phyloP scores from a whole-genome alignment of 2,888 invertebrate genomes.

The Protophormia terraenovae region DNA sequence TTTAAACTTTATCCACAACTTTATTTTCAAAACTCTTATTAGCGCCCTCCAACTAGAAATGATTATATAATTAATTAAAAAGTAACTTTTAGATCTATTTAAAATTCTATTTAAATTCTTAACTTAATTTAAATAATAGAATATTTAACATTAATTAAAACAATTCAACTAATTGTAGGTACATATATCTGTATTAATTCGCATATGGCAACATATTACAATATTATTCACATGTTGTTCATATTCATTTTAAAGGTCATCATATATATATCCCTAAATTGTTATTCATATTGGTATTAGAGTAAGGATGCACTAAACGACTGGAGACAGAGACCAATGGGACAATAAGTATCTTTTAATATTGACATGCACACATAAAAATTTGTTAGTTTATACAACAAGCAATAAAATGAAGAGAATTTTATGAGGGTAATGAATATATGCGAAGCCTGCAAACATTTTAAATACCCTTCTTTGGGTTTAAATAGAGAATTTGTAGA shows the following conservation, averaged over 20 bases:
- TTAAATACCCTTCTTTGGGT: background rate
- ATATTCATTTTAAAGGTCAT: conserved; percentile 31
- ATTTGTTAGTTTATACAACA: background rate
- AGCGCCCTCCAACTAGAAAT: too few relatives aligned
- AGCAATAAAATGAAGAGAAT: background rate
- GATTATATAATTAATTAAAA: too few relatives aligned
- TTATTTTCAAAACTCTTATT: too few relatives aligned
- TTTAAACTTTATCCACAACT: too few relatives aligned
- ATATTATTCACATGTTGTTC: background rate
- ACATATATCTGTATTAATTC: too few relatives aligned
- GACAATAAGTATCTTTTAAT: conserved; percentile 7
- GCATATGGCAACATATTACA: conserved; percentile 41
- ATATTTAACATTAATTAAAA: too few relatives aligned
- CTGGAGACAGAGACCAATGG: background rate
- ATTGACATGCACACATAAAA: background rate
- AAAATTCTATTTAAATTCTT: too few relatives aligned
- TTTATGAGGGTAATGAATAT: background rate
- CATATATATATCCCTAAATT: background rate
- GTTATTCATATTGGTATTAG: background rate
- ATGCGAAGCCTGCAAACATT: background rate
- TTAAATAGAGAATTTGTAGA: background rate
- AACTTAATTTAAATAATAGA: too few relatives aligned
- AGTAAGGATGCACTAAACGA: background rate
- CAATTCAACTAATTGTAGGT: too few relatives aligned
- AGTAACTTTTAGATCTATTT: too few relatives aligned